These are phyloP conservation scores for Stratiolaelaps scimitus DNA, from an alignment of 1,140 invertebrate species.

Conservation along the genomic window DNA sequence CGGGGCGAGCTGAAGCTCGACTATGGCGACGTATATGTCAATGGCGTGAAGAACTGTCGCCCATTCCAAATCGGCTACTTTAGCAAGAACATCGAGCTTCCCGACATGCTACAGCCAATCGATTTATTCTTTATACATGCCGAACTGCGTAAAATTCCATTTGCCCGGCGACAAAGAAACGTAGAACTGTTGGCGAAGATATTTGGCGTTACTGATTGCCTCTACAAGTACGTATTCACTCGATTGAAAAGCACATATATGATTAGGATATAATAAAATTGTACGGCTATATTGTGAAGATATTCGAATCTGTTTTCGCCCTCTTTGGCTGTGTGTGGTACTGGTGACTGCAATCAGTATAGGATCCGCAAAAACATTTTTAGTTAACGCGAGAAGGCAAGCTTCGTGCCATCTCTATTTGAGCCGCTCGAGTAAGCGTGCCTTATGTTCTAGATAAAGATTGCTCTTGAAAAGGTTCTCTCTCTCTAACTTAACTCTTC, in stretches of 20 bases:
- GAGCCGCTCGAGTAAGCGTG: neutral
- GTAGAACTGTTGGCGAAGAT: neutral
- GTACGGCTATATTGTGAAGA: too few relatives aligned
- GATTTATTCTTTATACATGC: neutral
- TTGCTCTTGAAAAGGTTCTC: constrained; percentile 1
- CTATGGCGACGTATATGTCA: neutral
- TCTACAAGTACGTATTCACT: too few relatives aligned
- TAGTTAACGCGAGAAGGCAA: neutral
- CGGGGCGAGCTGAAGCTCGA: neutral
- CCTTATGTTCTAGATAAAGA: neutral
- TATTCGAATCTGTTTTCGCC: too few relatives aligned
- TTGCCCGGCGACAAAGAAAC: neutral
- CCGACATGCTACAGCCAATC: neutral
- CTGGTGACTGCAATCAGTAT: too few relatives aligned
- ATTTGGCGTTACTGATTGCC: neutral
- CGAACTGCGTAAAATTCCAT: neutral
- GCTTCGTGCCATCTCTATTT: neutral
- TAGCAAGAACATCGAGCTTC: neutral
- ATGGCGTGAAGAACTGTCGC: neutral
- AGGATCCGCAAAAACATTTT: neutral
- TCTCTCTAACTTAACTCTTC: neutral
- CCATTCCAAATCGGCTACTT: neutral
- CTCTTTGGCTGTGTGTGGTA: too few relatives aligned
- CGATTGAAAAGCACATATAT: too few relatives aligned
- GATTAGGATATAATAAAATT: too few relatives aligned